Evolutionary conservation across 2,797 vertebrate genomes (phyloP), one percentile per base, ranked within the genome.

Genomic region (Karalla daura): DNA sequence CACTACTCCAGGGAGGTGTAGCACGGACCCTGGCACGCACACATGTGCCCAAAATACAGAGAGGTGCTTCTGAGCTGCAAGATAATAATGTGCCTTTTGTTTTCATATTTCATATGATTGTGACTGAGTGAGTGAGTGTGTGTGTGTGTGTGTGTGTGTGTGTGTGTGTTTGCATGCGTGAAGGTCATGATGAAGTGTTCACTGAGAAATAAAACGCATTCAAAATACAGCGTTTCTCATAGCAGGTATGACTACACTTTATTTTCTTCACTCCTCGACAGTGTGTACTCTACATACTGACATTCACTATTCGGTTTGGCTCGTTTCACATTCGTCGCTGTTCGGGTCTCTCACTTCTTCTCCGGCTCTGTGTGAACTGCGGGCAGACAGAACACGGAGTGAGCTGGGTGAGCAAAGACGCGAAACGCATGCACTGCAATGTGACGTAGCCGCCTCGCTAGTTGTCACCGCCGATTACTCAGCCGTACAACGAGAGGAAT

Each of bases 1-100:
- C 77, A 58, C 35, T 86, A 86, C 68, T 88, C 88, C 67, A 86
- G 89, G 52, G 86, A 82, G 44, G 86, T 90, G 72, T 91, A 84
- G 74, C 3, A 13, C 25, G 58, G 59, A 60, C 2, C n/a, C n/a
- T n/a, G 0, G 20, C 45, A 21, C 13, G 37, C 44, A 70, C 15
- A 33, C 2, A 27, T 58, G 63, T 62, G 73, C 46, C 74, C 52
- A 64, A 66, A 45, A 66, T 49, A 76, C 28, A 55, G 15, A 59
- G 33, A 58, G 33, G 51, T 54, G 33, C 52, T 27, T 35, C 32
- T 17, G 5, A 35, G 24, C 46, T 65, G 41, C 53, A 61, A 56
- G 51, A 78, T 56, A 55, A 52, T 30, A 52, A 78, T 63, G 50
- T 76, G 49, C 18, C 27, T 17, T 77, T 24, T 63, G 46, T 50